phyloP scores from a whole-genome alignment of 2,797 vertebrate genomes.

The Acrocephalus scirpaceus region DNA sequence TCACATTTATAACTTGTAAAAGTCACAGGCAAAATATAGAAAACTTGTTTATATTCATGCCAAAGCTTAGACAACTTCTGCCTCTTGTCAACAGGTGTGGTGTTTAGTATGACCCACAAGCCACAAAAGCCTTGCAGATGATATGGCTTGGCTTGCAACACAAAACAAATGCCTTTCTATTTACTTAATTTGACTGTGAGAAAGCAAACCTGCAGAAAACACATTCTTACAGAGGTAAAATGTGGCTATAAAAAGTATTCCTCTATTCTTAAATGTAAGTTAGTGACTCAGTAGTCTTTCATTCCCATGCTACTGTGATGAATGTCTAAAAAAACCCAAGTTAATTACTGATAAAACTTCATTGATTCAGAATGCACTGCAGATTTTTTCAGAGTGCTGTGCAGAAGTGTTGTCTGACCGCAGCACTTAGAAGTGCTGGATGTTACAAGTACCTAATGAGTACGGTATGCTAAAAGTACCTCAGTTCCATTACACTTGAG shows the following conservation, averaged over 20 bases:
- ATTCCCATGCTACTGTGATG: not conserved
- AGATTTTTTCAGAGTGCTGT: not conserved
- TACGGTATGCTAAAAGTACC: constrained; percentile 24
- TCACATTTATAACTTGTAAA: not conserved
- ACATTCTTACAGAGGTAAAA: not conserved
- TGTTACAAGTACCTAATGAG: constrained; percentile 37
- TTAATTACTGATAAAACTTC: not conserved
- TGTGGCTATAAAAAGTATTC: not conserved
- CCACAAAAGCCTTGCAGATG: not conserved
- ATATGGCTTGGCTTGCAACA: not conserved
- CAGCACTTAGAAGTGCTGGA: not conserved
- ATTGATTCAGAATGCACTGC: not conserved
- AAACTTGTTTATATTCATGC: constrained; percentile 33
- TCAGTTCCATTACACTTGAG: constrained; percentile 41
- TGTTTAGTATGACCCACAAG: not conserved
- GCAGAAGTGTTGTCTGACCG: not conserved
- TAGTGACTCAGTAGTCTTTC: not conserved
- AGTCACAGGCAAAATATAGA: constrained; percentile 53
- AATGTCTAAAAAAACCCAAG: not conserved
- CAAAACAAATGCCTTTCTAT: constrained; percentile 10
- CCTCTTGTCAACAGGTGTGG: not conserved
- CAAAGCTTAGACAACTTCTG: constrained; percentile 28
- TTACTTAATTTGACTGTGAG: not conserved
- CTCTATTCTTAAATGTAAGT: not conserved
- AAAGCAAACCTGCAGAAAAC: not conserved